Evolutionary conservation across 2,113 vertebrate species (phyloP).

Genomic region (Hydropotes inermis): DNA sequence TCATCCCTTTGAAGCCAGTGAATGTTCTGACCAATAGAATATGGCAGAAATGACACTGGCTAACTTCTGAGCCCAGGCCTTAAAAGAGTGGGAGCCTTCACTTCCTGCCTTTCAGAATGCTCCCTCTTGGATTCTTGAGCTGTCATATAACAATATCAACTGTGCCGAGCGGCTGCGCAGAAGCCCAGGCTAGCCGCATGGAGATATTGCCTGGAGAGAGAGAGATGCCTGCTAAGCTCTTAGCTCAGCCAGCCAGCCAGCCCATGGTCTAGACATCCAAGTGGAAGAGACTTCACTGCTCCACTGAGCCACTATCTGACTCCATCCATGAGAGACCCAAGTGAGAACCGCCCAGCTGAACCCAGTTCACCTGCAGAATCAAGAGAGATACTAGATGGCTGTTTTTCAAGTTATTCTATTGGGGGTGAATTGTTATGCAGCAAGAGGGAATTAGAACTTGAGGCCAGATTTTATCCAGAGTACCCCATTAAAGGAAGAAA

Average conservation of each 20-base stretch:
- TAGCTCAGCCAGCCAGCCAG: background rate
- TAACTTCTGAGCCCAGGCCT: accelerated
- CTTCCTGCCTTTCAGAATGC: background rate
- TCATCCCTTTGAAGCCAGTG: background rate
- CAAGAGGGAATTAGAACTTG: background rate
- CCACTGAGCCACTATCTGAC: background rate
- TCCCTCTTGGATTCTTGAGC: background rate
- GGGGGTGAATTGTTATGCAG: background rate
- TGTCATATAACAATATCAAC: accelerated
- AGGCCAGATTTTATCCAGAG: background rate
- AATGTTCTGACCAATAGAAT: background rate
- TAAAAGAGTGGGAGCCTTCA: background rate
- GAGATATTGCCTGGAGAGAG: background rate
- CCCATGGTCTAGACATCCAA: background rate
- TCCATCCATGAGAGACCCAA: accelerated
- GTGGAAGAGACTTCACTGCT: accelerated
- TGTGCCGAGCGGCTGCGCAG: background rate
- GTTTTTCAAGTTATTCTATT: background rate
- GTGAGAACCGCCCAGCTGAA: background rate
- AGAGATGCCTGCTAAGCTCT: background rate
- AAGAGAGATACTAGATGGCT: too few species aligned
- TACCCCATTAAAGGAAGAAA: background rate
- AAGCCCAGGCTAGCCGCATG: background rate
- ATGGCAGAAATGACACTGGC: background rate
- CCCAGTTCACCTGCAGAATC: too few species aligned